phyloP scores from a whole-genome alignment of 2,113 vertebrate genomes.

The Nannobrachium achirus region DNA sequence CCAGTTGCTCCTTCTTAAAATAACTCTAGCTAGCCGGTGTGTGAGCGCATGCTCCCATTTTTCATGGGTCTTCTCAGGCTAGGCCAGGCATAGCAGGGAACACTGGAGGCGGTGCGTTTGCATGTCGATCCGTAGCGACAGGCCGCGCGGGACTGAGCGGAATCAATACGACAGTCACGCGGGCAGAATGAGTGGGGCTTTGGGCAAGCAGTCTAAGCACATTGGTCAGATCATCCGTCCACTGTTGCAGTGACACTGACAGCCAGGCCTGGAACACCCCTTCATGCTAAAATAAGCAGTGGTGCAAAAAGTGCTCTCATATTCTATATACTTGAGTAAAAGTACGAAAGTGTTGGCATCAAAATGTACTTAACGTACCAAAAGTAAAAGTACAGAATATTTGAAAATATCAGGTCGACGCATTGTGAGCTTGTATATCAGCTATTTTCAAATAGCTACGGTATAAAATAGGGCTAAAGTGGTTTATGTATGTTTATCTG shows the following conservation, averaged over 20 bases:
- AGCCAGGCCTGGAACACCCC: slow-evolving; percentile 76
- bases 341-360: too few relatives aligned
- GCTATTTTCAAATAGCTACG: too few relatives aligned
- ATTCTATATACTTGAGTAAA: too few relatives aligned
- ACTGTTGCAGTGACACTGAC: slow-evolving; percentile 88
- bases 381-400: too few relatives aligned
- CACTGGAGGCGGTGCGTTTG: slow-evolving; percentile 85
- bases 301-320: too few relatives aligned
- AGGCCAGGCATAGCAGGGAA: slow-evolving; percentile 70
- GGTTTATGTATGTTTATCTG: too few relatives aligned
- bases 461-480: too few relatives aligned
- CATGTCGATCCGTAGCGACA: slow-evolving; percentile 97
- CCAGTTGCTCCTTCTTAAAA: slow-evolving; percentile 59
- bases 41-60: slow-evolving; percentile 50
- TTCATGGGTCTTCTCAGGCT: slow-evolving; percentile 66
- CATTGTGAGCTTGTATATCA: too few relatives aligned
- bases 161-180: slow-evolving; percentile 99
- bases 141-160: slow-evolving; percentile 87
- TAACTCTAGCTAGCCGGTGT: slow-evolving; percentile 49
- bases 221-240: slow-evolving; percentile 96
- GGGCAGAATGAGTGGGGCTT: slow-evolving; percentile 89
- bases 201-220: slow-evolving; percentile 97
- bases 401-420: too few relatives aligned
- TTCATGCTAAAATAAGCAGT: slow-evolving; percentile 64
- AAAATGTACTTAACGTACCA: too few relatives aligned